Evolutionary conservation across 2,888 invertebrate species (phyloP).

Genomic region (Melinaea marsaeus): DNA sequence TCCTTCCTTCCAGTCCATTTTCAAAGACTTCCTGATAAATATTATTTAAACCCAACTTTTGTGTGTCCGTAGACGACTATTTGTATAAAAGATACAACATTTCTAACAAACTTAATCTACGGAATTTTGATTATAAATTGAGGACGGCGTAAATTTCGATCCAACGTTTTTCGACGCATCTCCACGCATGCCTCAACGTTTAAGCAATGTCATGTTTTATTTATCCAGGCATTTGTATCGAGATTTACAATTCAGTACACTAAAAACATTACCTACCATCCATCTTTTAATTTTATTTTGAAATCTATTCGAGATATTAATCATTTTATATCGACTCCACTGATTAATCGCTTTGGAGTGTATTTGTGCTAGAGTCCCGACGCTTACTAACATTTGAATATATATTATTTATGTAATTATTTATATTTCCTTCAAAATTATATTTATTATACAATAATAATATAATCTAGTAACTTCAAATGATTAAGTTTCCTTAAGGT

Average conservation of each 20-base stretch:
- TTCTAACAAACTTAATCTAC: background rate
- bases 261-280: conserved; percentile 14
- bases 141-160: background rate
- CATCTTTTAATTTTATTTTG: conserved; percentile 12
- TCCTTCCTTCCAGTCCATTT: too few relatives aligned
- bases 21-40: too few relatives aligned
- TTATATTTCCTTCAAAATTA: too few relatives aligned
- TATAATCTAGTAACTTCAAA: too few relatives aligned
- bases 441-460: too few relatives aligned
- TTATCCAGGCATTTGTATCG: conserved; percentile 7
- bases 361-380: background rate
- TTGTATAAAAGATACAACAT: too few relatives aligned
- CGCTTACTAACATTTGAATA: too few relatives aligned
- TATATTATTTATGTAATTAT: too few relatives aligned
- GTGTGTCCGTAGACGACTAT: too few relatives aligned
- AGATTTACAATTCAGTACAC: background rate
- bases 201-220: conserved; percentile 22
- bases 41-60: too few relatives aligned
- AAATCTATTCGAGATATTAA: conserved; percentile 13
- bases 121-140: background rate
- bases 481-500: too few relatives aligned
- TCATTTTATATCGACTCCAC: conserved; percentile 11
- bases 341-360: conserved; percentile 12
- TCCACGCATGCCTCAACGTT: conserved; percentile 2
- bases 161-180: background rate